Conservation (phyloP, 30 jellyfish, hydroid and myxozoan genomes). For the Aurelia sp. region DNA sequence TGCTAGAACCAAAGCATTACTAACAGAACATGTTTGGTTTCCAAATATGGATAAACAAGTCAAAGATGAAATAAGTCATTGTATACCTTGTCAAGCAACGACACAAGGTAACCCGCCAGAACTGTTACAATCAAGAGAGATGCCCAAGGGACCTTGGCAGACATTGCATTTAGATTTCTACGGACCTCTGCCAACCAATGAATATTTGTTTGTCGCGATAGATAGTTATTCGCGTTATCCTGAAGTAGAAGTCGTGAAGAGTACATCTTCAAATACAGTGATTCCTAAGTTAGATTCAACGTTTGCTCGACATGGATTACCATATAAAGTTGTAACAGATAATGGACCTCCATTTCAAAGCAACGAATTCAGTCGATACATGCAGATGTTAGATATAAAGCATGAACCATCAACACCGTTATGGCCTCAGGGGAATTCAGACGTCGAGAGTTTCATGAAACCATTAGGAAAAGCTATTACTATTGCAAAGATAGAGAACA, state of each 20-base stretch:
- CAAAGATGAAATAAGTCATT: neutral
- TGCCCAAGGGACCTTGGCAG: constrained; percentile 43
- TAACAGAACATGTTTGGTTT: constrained; percentile 45
- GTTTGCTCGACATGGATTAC: constrained; percentile 26
- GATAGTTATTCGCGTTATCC: constrained; percentile 57
- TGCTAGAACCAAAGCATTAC: constrained; percentile 27
- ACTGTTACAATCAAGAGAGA: constrained; percentile 8
- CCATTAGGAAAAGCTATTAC: constrained; percentile 26
- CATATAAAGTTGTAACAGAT: constrained; percentile 22
- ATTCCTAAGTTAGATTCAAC: constrained; percentile 32
- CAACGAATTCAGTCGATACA: constrained; percentile 26
- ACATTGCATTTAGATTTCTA: constrained; percentile 23
- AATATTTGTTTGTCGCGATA: constrained; percentile 42
- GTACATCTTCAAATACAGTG: neutral
- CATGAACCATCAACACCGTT: constrained; percentile 30
- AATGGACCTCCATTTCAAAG: constrained; percentile 71
- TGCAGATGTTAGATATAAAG: constrained; percentile 14
- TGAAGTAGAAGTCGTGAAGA: constrained; percentile 42
- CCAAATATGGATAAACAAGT: constrained; percentile 39
- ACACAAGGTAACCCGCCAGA: constrained; percentile 8
- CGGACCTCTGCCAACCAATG: constrained; percentile 57
- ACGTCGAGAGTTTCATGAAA: constrained; percentile 39
- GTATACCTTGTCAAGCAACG: constrained; percentile 59
- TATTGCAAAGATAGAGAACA: constrained; percentile 53
- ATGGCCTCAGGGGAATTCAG: constrained; percentile 62